A percentile compares a stretch with the other conserved stretches of the same genome.
Evolutionary conservation across 2,113 vertebrate genomes (phyloP).

Genomic region (Plotosus lineatus): DNA sequence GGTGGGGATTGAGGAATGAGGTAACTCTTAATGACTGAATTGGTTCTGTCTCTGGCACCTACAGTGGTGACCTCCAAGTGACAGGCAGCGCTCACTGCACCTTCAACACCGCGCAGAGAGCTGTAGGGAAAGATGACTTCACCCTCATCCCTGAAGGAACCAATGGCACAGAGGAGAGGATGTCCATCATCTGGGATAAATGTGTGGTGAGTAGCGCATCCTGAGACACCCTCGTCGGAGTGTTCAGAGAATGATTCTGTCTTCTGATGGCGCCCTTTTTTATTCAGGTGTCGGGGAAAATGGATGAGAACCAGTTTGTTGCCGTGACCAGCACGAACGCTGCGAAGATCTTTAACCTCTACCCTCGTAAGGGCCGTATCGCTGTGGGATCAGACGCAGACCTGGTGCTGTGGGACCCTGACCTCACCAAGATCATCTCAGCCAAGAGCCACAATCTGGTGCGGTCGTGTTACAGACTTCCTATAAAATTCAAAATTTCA

Average conservation of each 20-base stretch:
- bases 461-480: slow-evolving; percentile 58
- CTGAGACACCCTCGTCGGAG: no score
- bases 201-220: slow-evolving; percentile 84
- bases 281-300: slow-evolving; percentile 92
- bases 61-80: slow-evolving; percentile 93
- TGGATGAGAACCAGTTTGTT: slow-evolving; percentile 99
- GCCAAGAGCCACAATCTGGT: slow-evolving; percentile 97
- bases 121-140: slow-evolving; percentile 97
- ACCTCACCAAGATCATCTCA: slow-evolving; percentile 91
- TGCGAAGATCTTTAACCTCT: slow-evolving; percentile 97
- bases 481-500: no score
- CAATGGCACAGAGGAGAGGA: slow-evolving; percentile 93
- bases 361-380: slow-evolving; percentile 94
- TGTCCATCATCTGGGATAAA: slow-evolving; percentile 98
- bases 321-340: slow-evolving; percentile 97
- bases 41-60: background rate
- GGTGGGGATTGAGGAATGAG: background rate
- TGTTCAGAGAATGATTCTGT: background rate
- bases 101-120: slow-evolving; percentile 96
- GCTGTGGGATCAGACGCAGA: slow-evolving; percentile 95
- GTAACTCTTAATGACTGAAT: background rate
- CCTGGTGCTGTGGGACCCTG: slow-evolving; percentile 95
- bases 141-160: slow-evolving; percentile 95
- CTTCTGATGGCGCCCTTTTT: background rate
- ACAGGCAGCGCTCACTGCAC: slow-evolving; percentile 96